Base-by-base conservation (phyloP, 2,113 vertebrate species). In the Sprattus sprattus region DNA sequence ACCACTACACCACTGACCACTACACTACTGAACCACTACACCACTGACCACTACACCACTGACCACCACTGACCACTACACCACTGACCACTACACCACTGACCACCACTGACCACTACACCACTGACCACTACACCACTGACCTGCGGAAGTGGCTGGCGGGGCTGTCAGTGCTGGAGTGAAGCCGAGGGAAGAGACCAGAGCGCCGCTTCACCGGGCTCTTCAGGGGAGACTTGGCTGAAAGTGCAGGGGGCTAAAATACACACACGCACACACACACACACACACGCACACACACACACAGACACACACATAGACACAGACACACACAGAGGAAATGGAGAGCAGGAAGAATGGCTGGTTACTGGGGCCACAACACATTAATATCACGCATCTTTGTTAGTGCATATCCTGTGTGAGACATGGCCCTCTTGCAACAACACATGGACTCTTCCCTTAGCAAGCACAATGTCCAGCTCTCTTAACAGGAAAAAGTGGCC, bases 141-240 rank as follows among this genome's bases (percentile, higher is more conserved):
- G 22, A 99, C 98, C 97, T 94, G 93, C 97, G 94, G 0, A 93
- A 83, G 91, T 96, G 95, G 93, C 94, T 94, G 81, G 99, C 98
- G 46, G 96, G 96, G 82, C 93, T 94, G 88, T 99, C 98, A 0
- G 97, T 96, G 57, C 96, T 96, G 0, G 97, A 97, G 95, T 99
- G 97, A 89, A 99, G 94, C 49, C 98, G 97, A 1, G 97, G 97
- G 87, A 99, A 99, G 87, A 99, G 95, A 75, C 97, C 98, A 0
- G 98, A 99, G 0, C 97, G 95, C 49, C 97, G 93, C 91, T 99
- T 99, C 90, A 98, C 97, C 13, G 98, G 98, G 84, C 97, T 99
- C 91, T 98, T 95, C 0, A 98, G 96, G 25, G 97, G 97, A 92
- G 96, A 98, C 94, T 98, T 99, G 81, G 92, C 93, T 90, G 16